Base-by-base conservation (phyloP, 1,140 invertebrate species). In the Harlomillsia oculata region DNA sequence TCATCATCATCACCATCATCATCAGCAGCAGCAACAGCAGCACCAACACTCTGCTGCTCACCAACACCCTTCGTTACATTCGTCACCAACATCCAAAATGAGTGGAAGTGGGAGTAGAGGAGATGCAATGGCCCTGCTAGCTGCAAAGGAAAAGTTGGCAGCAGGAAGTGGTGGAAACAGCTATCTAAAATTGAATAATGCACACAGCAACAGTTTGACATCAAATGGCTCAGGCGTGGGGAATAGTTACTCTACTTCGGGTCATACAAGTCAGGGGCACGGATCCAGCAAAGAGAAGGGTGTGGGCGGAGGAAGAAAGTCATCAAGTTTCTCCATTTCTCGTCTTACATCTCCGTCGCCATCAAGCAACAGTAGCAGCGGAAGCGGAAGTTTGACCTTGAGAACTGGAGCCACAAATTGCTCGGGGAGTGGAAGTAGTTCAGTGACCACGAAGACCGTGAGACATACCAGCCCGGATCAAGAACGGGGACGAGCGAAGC, bases 251-350 rank as follows among this genome's bases (percentile, higher is more conserved):
- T 8, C n/a, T 11, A 45, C 3, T 39, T 37, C 46, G 21, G 28
- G 55, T 41, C 41, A 34, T 20, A 20, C 9, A 6, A 39, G 48
- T 40, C 26, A 45, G 29, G 45, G 30, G 2, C 37, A 36, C 32
- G 26, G 44, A 39, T 37, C 18, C 18, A 51, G 40, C 11, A 37
- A n/a, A 41, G 16, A 16, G 21, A 41, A 20, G 14, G 40, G 40
- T 41, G 40, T 20, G 21, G 46, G 34, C 8, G 41, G 29, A 20
- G 45, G 25, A 28, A 55, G 26, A 46, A 57, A 57, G 28, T 49
- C 43, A 25, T 62, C 64, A 6, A 62, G 60, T 30, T 65, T 65
- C 55, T 65, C 64, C 46, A 65, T 65, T 34, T 65, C 64, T 13
- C 43, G 64, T 1, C 40, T 65, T 21, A 65, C 64, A 25, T 65